These are phyloP conservation scores for Vanacampus margaritifer DNA, from an alignment of 2,113 vertebrate genomes.

Conservation along the genomic window DNA sequence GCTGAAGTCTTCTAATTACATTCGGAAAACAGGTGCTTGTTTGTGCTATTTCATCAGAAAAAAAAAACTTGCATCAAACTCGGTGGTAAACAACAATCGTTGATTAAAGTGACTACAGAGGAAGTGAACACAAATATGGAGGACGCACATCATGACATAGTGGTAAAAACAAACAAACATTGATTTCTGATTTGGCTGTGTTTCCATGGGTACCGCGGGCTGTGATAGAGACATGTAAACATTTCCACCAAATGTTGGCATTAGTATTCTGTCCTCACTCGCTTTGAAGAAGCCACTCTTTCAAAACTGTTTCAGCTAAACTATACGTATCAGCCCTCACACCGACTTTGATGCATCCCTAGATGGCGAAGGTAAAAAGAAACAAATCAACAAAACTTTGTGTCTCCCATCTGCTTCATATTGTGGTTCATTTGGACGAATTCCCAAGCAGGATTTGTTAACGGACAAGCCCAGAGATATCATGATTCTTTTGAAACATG, in stretches of 20 bases:
- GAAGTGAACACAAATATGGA: neutral
- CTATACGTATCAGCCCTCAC: too few relatives aligned
- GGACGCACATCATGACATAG: neutral
- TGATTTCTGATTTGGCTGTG: neutral
- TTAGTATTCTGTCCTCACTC: too few relatives aligned
- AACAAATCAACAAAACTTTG: neutral
- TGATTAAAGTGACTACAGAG: neutral
- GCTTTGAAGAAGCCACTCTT: too few relatives aligned
- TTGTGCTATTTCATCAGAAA: neutral
- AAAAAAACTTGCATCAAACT: neutral
- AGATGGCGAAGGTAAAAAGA: too few relatives aligned
- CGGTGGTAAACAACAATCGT: neutral
- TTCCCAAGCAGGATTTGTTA: neutral
- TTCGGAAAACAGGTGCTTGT: too few relatives aligned
- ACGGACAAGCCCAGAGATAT: neutral
- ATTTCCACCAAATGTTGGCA: too few relatives aligned
- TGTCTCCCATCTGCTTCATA: neutral
- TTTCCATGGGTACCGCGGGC: neutral
- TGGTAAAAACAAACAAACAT: neutral
- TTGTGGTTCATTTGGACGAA: neutral
- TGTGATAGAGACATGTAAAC: neutral
- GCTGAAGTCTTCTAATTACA: too few relatives aligned
- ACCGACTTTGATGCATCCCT: too few relatives aligned
- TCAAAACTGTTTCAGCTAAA: too few relatives aligned
- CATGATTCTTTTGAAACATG: too few relatives aligned